Base-by-base conservation (phyloP, 2,113 vertebrate species). In the Leucoraja erinaceus region DNA sequence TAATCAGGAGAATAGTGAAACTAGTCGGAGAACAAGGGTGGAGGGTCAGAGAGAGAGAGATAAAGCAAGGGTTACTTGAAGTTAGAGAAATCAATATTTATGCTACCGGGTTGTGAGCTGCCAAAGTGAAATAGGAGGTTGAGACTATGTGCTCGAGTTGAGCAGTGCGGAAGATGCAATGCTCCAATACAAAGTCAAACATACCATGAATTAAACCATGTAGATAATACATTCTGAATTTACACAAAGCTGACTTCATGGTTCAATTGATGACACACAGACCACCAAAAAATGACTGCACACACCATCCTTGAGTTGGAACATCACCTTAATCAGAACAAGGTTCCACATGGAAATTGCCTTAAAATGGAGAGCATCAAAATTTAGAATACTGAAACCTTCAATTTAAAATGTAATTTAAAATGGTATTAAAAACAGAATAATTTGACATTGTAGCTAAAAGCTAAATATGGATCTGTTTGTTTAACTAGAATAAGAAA, bases 381-480 rank as follows among this genome's bases (percentile, higher is more conserved):
- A 1, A 66, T 33, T 63, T 88, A 63, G 14, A 14, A 88, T 8
- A 77, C 33, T 14, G 83, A 18, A 88, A 63, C 31, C n/a, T 33
- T 88, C 28, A 63, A 0, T 63, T 63, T 6, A 33, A 0, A 63
- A n/a, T n/a, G 59, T 5, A 5, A n/a, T 86, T 12, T 63, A 54
- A 9, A 14, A 66, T 88, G 61, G 31, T 88, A 31, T 31, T 86
- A 88, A 66, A 63, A n/a, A 56, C 78, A 81, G 20, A 9, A 61
- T 61, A 25, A 86, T 61, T 14, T n/a, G 3, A 59, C 59, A n/a
- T 61, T 14, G 8, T 12, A 81, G 4, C 56, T 5, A 88, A 88
- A 88, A 66, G 9, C 59, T 66, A 88, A 88, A 66, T 66, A n/a
- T 88, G 83, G 61, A 88, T n/a, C n/a, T 88, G 28, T 28, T 31